Evolutionary conservation across 2,888 invertebrate species (phyloP).

Genomic region (Gari tellinella): DNA sequence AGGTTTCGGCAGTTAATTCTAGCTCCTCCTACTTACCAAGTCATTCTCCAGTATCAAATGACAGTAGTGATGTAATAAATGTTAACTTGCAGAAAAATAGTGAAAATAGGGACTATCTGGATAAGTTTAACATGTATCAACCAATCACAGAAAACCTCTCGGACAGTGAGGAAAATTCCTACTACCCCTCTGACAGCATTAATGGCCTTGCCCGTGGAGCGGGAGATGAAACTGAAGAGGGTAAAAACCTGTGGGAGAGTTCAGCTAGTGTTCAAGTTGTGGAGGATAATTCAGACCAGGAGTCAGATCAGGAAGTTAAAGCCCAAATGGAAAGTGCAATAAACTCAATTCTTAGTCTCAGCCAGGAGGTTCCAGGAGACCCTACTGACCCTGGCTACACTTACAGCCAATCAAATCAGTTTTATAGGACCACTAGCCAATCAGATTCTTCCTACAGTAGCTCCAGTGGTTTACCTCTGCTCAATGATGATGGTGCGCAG

Average conservation of each 20-base stretch:
- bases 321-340: conserved; percentile 91
- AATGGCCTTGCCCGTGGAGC: conserved; percentile 18
- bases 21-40: conserved; percentile 20
- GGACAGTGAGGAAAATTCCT: conserved; percentile 62
- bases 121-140: conserved; percentile 52
- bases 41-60: conserved; percentile 45
- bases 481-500: neutral
- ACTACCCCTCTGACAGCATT: conserved; percentile 49
- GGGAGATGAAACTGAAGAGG: conserved; percentile 6
- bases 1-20: conserved; percentile 1
- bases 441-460: conserved; percentile 30
- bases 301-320: conserved; percentile 61
- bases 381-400: conserved; percentile 24
- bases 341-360: conserved; percentile 90
- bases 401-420: conserved; percentile 43
- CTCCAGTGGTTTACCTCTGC: neutral
- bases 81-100: conserved; percentile 6
- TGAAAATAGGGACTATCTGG: conserved; percentile 13
- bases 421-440: conserved; percentile 32
- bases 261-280: neutral
- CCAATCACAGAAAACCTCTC: conserved; percentile 62
- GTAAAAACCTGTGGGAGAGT: neutral
- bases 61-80: conserved; percentile 16
- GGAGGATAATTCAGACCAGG: conserved; percentile 26
- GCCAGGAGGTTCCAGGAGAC: conserved; percentile 40